phyloP scores from a whole-genome alignment of 2,797 vertebrate species.

The Dipus sagitta region DNA sequence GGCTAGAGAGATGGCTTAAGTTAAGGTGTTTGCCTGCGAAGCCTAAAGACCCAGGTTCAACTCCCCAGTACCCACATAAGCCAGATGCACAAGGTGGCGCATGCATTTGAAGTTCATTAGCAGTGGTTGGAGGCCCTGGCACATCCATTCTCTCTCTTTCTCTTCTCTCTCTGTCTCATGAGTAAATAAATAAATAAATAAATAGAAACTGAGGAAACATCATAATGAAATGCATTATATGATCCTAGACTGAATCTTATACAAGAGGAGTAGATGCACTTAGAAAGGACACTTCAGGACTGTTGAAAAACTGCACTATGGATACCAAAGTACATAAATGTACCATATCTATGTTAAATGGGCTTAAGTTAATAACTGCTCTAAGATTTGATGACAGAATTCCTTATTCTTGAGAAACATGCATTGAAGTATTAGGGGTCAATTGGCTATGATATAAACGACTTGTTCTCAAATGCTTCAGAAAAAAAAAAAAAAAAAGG shows the following conservation, averaged over 20 bases:
- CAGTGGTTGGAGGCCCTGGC: no score
- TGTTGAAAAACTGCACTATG: neutral
- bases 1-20: no score
- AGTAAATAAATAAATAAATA: no score
- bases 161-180: no score
- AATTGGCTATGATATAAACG: neutral
- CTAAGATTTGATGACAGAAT: neutral
- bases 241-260: neutral
- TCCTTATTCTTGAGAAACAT: neutral
- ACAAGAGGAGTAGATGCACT: neutral
- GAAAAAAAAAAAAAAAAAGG: neutral
- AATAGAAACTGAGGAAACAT: conserved; percentile 23
- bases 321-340: neutral
- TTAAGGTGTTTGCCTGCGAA: no score
- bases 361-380: neutral
- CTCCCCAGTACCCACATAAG: no score
- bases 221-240: neutral
- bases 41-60: no score
- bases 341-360: neutral
- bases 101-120: no score
- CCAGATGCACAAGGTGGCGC: no score
- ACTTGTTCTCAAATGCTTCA: neutral
- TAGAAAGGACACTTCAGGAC: neutral
- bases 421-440: neutral
- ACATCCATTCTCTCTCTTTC: no score